Evolutionary conservation across 1,140 invertebrate genomes (phyloP), one percentile per base, ranked within the genome.

Genomic region (Paraescarpia echinospica): DNA sequence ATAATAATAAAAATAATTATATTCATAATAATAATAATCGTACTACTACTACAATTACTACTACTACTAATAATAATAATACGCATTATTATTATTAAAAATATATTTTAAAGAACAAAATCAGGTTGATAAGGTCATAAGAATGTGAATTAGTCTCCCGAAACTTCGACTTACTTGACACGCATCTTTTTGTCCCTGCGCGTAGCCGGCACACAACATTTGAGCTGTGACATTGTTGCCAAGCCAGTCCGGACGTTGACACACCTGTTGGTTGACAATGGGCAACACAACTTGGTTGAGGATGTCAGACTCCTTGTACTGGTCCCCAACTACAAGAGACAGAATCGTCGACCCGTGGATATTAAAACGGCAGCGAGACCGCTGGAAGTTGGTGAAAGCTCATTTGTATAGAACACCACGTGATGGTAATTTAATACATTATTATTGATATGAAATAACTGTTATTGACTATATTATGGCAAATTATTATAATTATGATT

Each of bases 271-370:
- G 1, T 94, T 93, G 8, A 96, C 92, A 35, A 95, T 92, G 0
- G 95, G 95, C 27, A 96, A 93, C 51, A 94, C 92, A 14, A 94
- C 95, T 93, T 95, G 95, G 89, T 93, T 94, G 89, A 96, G 92
- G 27, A 77, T 77, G 18, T 77, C 59, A 2, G 59, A 18, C 14
- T 77, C 59, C 27, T 77, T 77, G 59, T 77, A 77, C 59, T 27
- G 2, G 9, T 12, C 22, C 2, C 8, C 18, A 2, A 77, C 59
- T 77, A 18, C 59, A 18, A 31, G 59, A 27, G 22, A 77, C 0
- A 77, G 0, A 27, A 2, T 18, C 0, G 22, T 77, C 9, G 59
- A 22, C 12, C 41, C 8, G 59, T 27, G 2, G 27, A 27, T 77
- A 51, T n/a, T n/a, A 51, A 51, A 0, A 18, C 18, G 48, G 48